Conservation (phyloP, 1,140 invertebrate species). For the Drosophila tropicalis region DNA sequence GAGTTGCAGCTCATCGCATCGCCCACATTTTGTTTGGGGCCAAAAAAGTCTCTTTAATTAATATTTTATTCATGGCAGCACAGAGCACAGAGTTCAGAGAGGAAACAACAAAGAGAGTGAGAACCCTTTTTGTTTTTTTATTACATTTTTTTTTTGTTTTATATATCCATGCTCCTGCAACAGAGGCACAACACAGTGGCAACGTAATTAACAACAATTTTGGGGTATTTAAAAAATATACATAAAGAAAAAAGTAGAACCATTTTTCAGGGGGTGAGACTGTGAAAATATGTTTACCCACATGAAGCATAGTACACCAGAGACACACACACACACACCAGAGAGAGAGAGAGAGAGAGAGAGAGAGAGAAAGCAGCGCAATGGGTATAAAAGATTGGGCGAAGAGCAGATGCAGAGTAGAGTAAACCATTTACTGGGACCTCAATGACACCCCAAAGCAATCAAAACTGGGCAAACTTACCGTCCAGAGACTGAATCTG, state of each 20-base stretch:
- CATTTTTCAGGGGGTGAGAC: not conserved
- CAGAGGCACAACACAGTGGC: slow-evolving; percentile 15
- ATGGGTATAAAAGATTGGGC: not conserved
- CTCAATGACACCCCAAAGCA: slow-evolving; percentile 38
- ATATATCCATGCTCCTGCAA: slow-evolving; percentile 22
- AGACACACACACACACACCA: not conserved
- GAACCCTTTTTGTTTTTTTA: slow-evolving; percentile 30
- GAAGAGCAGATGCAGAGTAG: not conserved
- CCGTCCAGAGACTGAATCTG: not conserved
- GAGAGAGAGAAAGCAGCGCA: no score
- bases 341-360: not conserved
- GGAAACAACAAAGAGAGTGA: slow-evolving; percentile 19
- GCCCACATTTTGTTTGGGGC: slow-evolving; percentile 10
- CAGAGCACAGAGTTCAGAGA: not conserved
- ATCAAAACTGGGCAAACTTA: slow-evolving; percentile 29
- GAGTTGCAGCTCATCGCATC: slow-evolving; percentile 30
- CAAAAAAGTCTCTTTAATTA: slow-evolving; percentile 73
- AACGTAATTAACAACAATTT: slow-evolving; percentile 73
- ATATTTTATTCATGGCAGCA: slow-evolving; percentile 70
- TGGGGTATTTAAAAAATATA: slow-evolving; percentile 57
- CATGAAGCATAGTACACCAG: slow-evolving; percentile 51
- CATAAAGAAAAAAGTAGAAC: not conserved
- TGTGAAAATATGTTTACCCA: slow-evolving; percentile 40
- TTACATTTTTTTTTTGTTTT: not conserved
- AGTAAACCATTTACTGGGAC: slow-evolving; percentile 6